A percentile compares a stretch with the other conserved stretches of the same genome.
Conservation (phyloP, 2,797 vertebrate genomes). For the Odontamblyopus rebecca region DNA sequence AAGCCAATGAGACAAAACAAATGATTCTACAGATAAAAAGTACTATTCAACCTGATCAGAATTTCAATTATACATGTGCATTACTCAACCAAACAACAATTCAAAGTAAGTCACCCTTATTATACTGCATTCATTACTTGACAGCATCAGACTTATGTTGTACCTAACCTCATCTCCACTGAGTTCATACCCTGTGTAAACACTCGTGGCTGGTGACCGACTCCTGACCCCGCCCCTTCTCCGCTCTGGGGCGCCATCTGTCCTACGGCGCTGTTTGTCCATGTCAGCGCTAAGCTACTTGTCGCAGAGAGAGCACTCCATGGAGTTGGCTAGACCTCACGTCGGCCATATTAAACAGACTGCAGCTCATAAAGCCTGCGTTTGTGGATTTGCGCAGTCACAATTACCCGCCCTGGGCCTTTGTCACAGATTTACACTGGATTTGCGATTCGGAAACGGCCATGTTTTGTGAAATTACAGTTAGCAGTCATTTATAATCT, state of each 20-base stretch:
- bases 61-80: background rate
- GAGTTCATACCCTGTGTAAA: slow-evolving; percentile 48
- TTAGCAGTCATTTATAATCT: slow-evolving; percentile 14
- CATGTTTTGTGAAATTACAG: slow-evolving; percentile 23
- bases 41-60: no score
- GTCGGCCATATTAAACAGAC: slow-evolving; percentile 69
- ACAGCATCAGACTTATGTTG: background rate
- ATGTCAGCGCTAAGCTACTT: slow-evolving; percentile 58
- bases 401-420: slow-evolving; percentile 57
- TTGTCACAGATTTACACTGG: slow-evolving; percentile 38
- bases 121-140: background rate
- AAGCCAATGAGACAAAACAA: no score
- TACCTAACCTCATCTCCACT: slow-evolving; percentile 23
- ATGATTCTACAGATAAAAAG: no score
- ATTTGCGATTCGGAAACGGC: slow-evolving; percentile 40
- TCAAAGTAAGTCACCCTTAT: background rate
- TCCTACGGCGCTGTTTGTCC: slow-evolving; percentile 57
- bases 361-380: slow-evolving; percentile 63
- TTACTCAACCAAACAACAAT: background rate
- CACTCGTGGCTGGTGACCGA: slow-evolving; percentile 24
- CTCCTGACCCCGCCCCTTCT: slow-evolving; percentile 3
- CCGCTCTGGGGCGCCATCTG: slow-evolving; percentile 33
- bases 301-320: slow-evolving; percentile 56
- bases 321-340: slow-evolving; percentile 26
- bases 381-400: slow-evolving; percentile 55